Conservation (phyloP, 2,888 invertebrate genomes). For the Drosophila sordidula region DNA sequence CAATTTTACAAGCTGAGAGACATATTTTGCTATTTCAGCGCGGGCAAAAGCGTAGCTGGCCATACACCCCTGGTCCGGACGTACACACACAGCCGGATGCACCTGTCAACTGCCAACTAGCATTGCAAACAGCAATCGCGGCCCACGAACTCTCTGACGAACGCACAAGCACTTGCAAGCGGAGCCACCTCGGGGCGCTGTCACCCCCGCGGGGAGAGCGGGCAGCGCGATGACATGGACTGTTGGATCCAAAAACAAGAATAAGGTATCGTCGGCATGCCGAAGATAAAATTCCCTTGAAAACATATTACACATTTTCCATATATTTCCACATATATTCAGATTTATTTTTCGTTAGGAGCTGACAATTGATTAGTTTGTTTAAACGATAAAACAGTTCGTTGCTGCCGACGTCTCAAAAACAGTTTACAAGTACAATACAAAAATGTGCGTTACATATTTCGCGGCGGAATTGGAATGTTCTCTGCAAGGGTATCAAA, state of each 20-base stretch:
- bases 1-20: constrained; percentile 56
- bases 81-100: constrained; percentile 49
- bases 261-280: background rate
- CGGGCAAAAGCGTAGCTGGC: constrained; percentile 2
- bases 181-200: constrained; percentile 36
- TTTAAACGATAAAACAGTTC: no score
- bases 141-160: constrained; percentile 30
- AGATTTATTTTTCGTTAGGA: no score
- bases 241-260: constrained; percentile 29
- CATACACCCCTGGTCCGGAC: constrained; percentile 10
- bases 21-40: constrained; percentile 50
- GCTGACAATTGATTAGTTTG: no score
- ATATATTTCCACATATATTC: no score
- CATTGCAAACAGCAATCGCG: constrained; percentile 47
- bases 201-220: background rate
- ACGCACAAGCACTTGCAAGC: constrained; percentile 46
- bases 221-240: constrained; percentile 55
- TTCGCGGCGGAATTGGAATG: background rate
- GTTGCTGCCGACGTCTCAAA: no score
- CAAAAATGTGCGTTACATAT: constrained; percentile 16
- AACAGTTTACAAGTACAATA: background rate
- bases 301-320: background rate
- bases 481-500: background rate
- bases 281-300: background rate
- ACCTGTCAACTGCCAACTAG: constrained; percentile 49